Evolutionary conservation across 2,797 vertebrate genomes (phyloP).

Genomic region (Hapalemur alaotrensis): DNA sequence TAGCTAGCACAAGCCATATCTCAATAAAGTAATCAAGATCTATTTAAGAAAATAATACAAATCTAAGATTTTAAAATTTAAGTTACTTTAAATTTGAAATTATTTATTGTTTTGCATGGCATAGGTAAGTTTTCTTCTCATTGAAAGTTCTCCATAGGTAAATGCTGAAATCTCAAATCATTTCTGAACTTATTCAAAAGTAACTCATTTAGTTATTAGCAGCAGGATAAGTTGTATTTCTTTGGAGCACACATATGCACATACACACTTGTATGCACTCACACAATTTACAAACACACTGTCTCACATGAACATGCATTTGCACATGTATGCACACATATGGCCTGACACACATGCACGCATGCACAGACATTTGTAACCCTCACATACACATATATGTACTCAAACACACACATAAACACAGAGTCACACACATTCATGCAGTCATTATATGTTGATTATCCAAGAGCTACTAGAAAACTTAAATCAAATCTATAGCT

Average conservation of each 20-base stretch:
- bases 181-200: not conserved
- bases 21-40: not conserved
- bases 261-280: not conserved
- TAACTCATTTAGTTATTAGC: not conserved
- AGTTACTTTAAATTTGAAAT: not conserved
- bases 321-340: not conserved
- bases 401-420: too few species aligned
- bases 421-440: accelerated
- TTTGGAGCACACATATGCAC: not conserved
- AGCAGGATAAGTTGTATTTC: not conserved
- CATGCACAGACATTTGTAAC: too few species aligned
- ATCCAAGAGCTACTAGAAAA: not conserved
- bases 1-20: not conserved
- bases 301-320: not conserved
- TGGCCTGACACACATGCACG: not conserved
- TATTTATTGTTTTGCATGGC: not conserved
- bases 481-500: not conserved
- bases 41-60: not conserved
- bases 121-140: not conserved
- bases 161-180: not conserved
- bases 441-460: not conserved
- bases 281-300: not conserved
- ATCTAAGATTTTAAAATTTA: not conserved
- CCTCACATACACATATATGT: not conserved
- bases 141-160: not conserved